Conservation (phyloP, 2,113 vertebrate species). For the Mystacornis crossleyi region DNA sequence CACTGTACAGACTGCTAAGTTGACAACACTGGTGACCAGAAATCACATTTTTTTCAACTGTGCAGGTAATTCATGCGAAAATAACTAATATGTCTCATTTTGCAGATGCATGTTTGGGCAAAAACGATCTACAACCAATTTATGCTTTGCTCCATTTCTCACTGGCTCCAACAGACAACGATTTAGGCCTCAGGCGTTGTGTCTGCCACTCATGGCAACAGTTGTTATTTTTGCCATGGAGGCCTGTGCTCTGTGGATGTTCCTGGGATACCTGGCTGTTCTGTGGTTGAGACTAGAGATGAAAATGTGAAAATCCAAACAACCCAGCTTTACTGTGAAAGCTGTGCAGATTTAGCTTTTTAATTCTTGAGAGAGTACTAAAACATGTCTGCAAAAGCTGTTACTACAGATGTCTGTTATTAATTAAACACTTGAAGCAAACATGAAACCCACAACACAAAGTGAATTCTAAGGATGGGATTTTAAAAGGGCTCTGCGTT, state of each 20-base stretch:
- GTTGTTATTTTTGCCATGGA: neutral
- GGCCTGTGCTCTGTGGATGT: fast-evolving
- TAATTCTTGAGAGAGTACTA: neutral
- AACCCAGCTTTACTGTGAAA: neutral
- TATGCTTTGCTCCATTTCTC: neutral
- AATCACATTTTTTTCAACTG: neutral
- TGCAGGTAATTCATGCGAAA: neutral
- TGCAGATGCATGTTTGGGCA: neutral
- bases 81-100: neutral
- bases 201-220: neutral
- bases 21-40: constrained; percentile 9
- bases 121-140: neutral
- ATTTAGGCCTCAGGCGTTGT: neutral
- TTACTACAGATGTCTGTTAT: neutral
- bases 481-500: neutral
- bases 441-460: neutral
- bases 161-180: neutral
- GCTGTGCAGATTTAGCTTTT: neutral
- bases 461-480: neutral
- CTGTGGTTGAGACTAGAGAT: neutral
- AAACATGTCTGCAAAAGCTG: neutral
- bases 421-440: constrained; percentile 21
- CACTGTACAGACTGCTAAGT: constrained; percentile 27
- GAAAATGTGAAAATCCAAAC: neutral
- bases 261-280: neutral